Percentiles rank a stretch among this genome's conserved stretches.
Evolutionary conservation across 2,113 vertebrate species (phyloP).

Genomic region (Nesoenas mayeri): DNA sequence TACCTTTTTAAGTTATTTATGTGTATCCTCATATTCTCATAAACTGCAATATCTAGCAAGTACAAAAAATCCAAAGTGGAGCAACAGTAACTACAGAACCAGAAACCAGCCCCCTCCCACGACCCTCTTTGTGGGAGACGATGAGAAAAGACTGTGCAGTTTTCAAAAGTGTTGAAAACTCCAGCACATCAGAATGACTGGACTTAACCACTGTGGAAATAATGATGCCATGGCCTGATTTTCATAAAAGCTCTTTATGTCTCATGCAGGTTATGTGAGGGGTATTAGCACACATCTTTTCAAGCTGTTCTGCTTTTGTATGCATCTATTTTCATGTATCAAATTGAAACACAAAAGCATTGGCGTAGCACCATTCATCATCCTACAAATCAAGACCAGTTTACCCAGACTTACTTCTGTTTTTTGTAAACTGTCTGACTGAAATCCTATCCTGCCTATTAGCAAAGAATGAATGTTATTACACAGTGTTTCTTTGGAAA

Average conservation of each 20-base stretch:
- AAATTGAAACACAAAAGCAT: not conserved
- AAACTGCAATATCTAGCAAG: not conserved
- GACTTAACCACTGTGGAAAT: not conserved
- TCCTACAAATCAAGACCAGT: slow-evolving; percentile 9
- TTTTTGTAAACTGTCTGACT: slow-evolving; percentile 57
- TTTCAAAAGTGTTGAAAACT: not conserved
- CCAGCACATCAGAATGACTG: not conserved
- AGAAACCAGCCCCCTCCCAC: not conserved
- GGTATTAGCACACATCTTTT: not conserved
- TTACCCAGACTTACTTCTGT: not conserved
- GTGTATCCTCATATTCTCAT: not conserved
- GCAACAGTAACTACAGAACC: not conserved
- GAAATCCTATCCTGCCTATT: slow-evolving; percentile 36
- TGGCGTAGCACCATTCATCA: not conserved
- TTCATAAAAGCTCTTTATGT: not conserved
- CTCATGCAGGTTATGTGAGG: not conserved
- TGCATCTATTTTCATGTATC: not conserved
- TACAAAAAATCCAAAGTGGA: not conserved
- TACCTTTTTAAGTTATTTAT: not conserved
- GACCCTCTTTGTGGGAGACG: rapidly evolving
- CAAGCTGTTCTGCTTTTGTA: not conserved
- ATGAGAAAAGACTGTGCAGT: not conserved
- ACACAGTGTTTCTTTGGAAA: not conserved
- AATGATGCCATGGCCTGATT: not conserved
- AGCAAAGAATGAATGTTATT: slow-evolving; percentile 42